phyloP scores from a whole-genome alignment of 2,888 invertebrate genomes.

The Exephanes ischioxanthus region DNA sequence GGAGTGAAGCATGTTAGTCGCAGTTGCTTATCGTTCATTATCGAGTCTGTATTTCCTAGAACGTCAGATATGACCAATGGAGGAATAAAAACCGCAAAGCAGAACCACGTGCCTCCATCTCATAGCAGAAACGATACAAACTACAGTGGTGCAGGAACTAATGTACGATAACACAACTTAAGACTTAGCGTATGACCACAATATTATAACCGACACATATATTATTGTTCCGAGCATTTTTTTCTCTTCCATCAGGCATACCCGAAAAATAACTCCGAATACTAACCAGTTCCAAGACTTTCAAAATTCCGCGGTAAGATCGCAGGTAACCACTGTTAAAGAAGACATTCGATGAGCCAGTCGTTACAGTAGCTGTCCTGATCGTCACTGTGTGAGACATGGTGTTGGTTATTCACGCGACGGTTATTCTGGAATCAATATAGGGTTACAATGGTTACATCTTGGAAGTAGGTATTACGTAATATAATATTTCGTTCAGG shows the following conservation, averaged over 20 bases:
- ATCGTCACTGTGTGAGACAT: conserved; percentile 97
- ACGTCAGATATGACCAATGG: neutral
- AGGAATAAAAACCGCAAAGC: neutral
- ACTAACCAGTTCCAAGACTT: conserved; percentile 92
- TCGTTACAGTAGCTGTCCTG: conserved; percentile 90
- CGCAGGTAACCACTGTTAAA: conserved; percentile 93
- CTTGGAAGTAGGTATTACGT: no score
- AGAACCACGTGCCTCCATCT: neutral
- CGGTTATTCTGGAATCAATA: conserved; percentile 41
- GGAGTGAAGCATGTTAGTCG: neutral
- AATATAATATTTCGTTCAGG: no score
- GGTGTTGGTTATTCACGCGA: conserved; percentile 75
- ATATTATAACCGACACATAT: no score
- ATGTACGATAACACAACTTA: neutral
- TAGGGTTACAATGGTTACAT: neutral
- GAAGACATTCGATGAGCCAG: conserved; percentile 91
- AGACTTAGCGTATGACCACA: neutral
- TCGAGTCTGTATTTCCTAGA: no score
- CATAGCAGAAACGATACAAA: neutral
- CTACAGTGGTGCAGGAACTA: neutral
- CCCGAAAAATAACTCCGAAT: neutral
- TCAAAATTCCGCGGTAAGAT: conserved; percentile 92
- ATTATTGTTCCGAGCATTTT: neutral
- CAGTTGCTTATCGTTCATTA: neutral
- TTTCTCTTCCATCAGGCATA: neutral